A percentile compares a stretch with the other conserved stretches of the same genome.
Conservation (phyloP, 2,888 invertebrate species). For the Eudasyphora cyanicolor region DNA sequence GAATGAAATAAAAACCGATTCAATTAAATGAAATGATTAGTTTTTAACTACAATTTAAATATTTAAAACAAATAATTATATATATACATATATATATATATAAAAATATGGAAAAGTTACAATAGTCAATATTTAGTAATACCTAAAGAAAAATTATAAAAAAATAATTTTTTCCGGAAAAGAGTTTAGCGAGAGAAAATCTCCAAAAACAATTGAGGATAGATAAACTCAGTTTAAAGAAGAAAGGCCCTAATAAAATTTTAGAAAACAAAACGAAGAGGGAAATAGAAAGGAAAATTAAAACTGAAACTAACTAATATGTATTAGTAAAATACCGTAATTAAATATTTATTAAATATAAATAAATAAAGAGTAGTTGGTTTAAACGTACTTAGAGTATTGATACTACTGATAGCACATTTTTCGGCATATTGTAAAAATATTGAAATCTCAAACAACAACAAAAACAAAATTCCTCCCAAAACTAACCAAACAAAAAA, state of each 20-base stretch:
- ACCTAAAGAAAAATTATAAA: background rate
- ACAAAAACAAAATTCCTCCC: constrained; percentile 2
- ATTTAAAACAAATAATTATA: background rate
- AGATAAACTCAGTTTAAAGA: constrained; percentile 18
- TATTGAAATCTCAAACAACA: constrained; percentile 20
- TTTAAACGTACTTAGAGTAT: constrained; percentile 25
- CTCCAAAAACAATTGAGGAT: background rate
- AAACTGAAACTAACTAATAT: constrained; percentile 1
- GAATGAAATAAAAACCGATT: background rate
- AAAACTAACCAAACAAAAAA: background rate
- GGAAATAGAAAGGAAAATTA: constrained; percentile 11
- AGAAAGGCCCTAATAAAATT: constrained; percentile 38
- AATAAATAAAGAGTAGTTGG: constrained; percentile 16
- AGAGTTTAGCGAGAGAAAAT: background rate
- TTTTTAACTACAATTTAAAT: background rate
- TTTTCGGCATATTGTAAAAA: constrained; percentile 63
- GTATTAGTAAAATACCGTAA: background rate
- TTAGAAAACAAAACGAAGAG: constrained; percentile 21
- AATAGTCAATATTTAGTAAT: constrained; percentile 56
- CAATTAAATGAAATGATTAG: background rate
- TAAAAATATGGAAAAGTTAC: constrained; percentile 34
- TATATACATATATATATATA: constrained; percentile 9
- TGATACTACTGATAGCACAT: constrained; percentile 25
- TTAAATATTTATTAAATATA: constrained; percentile 23
- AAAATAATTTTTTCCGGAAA: constrained; percentile 34